phyloP scores from a whole-genome alignment of 2,888 invertebrate genomes.

The Amphipoea oculea region DNA sequence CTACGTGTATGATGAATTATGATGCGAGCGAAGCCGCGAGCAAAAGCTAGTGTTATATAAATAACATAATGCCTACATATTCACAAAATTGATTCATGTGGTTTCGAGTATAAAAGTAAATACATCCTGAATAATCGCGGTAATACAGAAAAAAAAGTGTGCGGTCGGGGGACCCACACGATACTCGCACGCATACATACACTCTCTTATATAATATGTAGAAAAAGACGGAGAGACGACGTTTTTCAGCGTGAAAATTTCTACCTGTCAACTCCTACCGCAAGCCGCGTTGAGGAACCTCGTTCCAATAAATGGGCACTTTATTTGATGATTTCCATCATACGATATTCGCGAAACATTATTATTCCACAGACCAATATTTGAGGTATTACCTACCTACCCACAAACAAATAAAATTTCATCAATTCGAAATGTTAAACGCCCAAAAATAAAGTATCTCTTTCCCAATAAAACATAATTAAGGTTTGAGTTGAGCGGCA shows the following conservation, averaged over 20 bases:
- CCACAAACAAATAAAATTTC: slow-evolving; percentile 41
- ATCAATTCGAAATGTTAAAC: slow-evolving; percentile 17
- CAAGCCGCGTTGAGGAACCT: neutral
- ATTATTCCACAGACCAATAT: slow-evolving; percentile 24
- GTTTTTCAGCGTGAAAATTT: neutral
- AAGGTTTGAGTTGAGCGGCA: slow-evolving; percentile 34
- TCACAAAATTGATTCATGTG: slow-evolving; percentile 7
- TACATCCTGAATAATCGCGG: neutral
- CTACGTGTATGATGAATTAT: too few relatives aligned
- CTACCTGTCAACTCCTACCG: neutral
- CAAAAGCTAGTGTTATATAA: neutral
- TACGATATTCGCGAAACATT: slow-evolving; percentile 26
- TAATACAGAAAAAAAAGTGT: slow-evolving; percentile 7
- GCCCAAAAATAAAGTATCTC: slow-evolving; percentile 42
- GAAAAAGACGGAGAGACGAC: neutral
- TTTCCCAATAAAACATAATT: slow-evolving; percentile 54
- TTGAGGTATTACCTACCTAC: neutral
- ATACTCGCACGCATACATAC: neutral
- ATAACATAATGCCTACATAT: neutral
- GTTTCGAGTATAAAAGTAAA: slow-evolving; percentile 35
- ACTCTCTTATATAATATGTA: neutral
- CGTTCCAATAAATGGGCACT: slow-evolving; percentile 27
- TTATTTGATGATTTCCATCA: slow-evolving; percentile 51
- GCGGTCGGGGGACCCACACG: neutral
- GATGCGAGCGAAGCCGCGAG: too few relatives aligned